Evolutionary conservation across 2,888 invertebrate species (phyloP).

Genomic region (Liodrosophila aerea): DNA sequence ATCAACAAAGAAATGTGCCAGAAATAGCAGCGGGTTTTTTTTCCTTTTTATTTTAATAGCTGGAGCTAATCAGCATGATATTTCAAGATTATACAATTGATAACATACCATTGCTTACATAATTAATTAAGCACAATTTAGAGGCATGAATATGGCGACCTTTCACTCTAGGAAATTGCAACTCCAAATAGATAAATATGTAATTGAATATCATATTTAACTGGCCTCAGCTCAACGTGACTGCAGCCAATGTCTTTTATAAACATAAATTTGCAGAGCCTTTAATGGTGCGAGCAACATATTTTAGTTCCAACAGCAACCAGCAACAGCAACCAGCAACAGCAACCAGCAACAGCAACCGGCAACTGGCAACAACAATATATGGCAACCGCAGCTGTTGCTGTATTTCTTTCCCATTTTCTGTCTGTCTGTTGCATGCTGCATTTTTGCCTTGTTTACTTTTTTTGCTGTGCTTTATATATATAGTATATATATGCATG

Average conservation of each 20-base stretch:
- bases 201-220: too few relatives aligned
- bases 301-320: conserved; percentile 50
- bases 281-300: conserved; percentile 66
- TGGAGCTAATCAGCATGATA: too few relatives aligned
- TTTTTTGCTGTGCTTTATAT: conserved; percentile 15
- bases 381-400: conserved; percentile 62
- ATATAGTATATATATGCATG: conserved; percentile 14
- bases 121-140: too few relatives aligned
- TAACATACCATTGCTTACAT: too few relatives aligned
- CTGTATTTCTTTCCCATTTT: conserved; percentile 27
- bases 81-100: too few relatives aligned
- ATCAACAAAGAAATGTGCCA: too few relatives aligned
- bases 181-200: not conserved
- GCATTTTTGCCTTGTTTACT: conserved; percentile 45
- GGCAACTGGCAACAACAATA: conserved; percentile 54
- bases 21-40: too few relatives aligned
- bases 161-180: not conserved
- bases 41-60: too few relatives aligned
- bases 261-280: conserved; percentile 70
- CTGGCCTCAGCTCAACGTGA: not conserved
- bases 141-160: too few relatives aligned
- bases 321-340: conserved; percentile 31
- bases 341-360: conserved; percentile 14
- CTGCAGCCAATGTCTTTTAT: conserved; percentile 57
- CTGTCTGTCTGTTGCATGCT: conserved; percentile 36